These are phyloP conservation scores for Gadopsis bispinosus DNA, from an alignment of 2,797 vertebrate species.

Conservation along the genomic window DNA sequence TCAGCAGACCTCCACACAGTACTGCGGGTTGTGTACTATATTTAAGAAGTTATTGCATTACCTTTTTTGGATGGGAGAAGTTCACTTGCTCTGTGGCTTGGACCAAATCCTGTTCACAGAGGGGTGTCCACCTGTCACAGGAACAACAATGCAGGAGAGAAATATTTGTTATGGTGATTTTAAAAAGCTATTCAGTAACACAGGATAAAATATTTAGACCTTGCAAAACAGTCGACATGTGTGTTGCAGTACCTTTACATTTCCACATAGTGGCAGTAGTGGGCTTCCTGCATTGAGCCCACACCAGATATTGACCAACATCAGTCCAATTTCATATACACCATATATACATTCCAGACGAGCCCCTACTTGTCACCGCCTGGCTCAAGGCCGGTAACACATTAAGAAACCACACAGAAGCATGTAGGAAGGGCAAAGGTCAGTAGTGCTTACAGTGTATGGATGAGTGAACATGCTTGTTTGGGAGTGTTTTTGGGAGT, in stretches of 20 bases:
- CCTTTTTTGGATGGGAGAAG: background rate
- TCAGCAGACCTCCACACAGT: background rate
- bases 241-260: fast-evolving
- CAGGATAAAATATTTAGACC: background rate
- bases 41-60: background rate
- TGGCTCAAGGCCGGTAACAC: background rate
- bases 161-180: background rate
- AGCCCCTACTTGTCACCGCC: background rate
- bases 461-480: background rate
- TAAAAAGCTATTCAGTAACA: background rate
- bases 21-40: background rate
- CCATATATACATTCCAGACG: background rate
- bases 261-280: slow-evolving; percentile 48
- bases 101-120: background rate
- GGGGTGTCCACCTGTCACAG: background rate
- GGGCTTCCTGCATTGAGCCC: background rate
- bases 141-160: background rate
- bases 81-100: background rate
- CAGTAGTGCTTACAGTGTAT: background rate
- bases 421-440: background rate
- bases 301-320: background rate
- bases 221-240: background rate
- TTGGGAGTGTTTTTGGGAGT: too few species aligned
- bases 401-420: background rate
- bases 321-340: background rate